phyloP scores from a whole-genome alignment of 2,888 invertebrate species.

The Helobdella robusta region DNA sequence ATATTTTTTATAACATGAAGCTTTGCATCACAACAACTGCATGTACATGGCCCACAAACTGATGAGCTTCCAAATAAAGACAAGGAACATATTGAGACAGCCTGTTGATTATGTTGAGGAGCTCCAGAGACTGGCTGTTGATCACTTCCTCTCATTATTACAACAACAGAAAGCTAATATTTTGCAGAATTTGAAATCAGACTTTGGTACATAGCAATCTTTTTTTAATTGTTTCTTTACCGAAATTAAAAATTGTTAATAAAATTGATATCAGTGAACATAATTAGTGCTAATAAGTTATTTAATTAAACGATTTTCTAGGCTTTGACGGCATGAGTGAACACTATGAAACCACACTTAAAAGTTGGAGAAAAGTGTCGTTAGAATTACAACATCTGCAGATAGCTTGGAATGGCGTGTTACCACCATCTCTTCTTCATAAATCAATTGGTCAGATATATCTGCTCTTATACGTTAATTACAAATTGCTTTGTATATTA shows the following conservation, averaged over 20 bases:
- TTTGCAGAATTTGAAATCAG: constrained; percentile 55
- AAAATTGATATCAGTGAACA: no score
- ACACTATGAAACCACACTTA: no score
- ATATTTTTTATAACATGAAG: constrained; percentile 38
- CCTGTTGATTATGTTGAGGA: constrained; percentile 63
- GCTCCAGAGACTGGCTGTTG: constrained; percentile 61
- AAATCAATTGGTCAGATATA: constrained; percentile 55
- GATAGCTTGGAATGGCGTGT: constrained; percentile 77
- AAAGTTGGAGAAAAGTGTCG: constrained; percentile 64
- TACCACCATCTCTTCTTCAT: constrained; percentile 68
- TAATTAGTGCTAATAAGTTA: no score
- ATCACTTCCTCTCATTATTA: constrained; percentile 65
- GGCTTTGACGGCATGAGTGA: constrained; percentile 42
- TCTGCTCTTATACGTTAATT: not conserved
- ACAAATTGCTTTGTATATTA: not conserved
- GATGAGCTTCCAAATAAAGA: constrained; percentile 33
- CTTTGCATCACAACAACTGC: constrained; percentile 68
- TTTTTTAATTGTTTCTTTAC: no score
- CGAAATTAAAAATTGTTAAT: constrained; percentile 1
- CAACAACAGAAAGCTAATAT: constrained; percentile 67
- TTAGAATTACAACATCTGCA: constrained; percentile 72
- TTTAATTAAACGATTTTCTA: constrained; percentile 42
- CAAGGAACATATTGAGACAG: constrained; percentile 45
- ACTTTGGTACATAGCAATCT: no score
- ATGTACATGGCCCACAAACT: constrained; percentile 72